phyloP scores from a whole-genome alignment of 2,113 vertebrate genomes.

The Chitala chitala region DNA sequence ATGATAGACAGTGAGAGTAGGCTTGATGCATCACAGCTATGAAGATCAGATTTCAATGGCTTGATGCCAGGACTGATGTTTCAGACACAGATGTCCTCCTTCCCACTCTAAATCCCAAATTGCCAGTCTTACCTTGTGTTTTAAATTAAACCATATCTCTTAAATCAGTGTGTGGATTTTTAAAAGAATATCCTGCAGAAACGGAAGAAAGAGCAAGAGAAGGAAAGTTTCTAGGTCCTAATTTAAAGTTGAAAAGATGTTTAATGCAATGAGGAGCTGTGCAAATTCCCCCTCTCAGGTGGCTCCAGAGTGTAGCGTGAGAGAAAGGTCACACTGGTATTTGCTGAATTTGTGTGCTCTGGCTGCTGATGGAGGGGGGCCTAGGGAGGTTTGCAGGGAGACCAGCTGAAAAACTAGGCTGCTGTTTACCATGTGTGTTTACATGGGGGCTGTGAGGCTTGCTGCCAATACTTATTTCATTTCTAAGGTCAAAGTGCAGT shows the following conservation, averaged over 20 bases:
- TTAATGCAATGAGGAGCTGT: neutral
- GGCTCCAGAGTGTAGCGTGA: neutral
- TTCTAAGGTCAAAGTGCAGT: neutral
- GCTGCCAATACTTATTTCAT: neutral
- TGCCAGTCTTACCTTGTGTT: neutral
- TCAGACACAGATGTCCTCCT: neutral
- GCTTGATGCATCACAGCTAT: neutral
- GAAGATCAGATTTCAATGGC: neutral
- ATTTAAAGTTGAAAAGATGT: neutral
- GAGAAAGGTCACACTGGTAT: constrained; percentile 20
- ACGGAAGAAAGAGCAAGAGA: neutral
- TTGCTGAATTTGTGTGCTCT: neutral
- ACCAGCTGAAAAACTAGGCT: neutral
- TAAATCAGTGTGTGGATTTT: constrained; percentile 9
- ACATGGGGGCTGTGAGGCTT: neutral
- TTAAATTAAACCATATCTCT: neutral
- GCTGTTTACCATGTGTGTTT: neutral
- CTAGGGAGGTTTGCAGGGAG: neutral
- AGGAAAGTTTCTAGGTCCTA: neutral
- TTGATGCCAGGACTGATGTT: neutral
- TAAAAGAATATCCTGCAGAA: constrained; percentile 9
- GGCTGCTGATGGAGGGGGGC: neutral
- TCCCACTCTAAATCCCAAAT: neutral
- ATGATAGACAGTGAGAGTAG: neutral
- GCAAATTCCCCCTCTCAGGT: constrained; percentile 1